Base-by-base conservation (phyloP, 2,888 invertebrate species). In the Therioaphis trifolii region DNA sequence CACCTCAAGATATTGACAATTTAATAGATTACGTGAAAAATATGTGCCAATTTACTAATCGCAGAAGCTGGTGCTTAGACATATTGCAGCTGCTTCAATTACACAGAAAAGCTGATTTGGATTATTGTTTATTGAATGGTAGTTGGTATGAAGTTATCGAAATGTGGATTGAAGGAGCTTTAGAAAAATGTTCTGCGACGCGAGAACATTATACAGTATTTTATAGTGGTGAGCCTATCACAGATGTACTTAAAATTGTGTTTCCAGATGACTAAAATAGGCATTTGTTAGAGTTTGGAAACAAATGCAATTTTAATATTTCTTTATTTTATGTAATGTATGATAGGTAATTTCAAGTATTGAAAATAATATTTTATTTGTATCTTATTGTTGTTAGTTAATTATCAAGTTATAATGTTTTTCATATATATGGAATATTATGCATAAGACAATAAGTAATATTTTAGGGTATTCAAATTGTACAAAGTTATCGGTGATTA, bases 111-210 rank as follows among this genome's bases (percentile, higher is more conserved):
- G 46, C 29, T 1, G 46, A 80, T 29, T 49, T 61, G 4, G 21
- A 71, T 4, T 0, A 46, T 4, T 82, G 71, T 29, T 63, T 82
- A 24, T 72, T 61, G 15, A 35, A 74, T 24, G 72, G 49, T 9
- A 71, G 24, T 61, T 82, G 82, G 82, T 74, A 49, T n/a, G 55
- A 61, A 18, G 35, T 29, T 24, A 63, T 82, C 1, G 72, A 82
- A 74, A 72, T 63, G 63, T 82, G 82, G 82, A 74, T 82, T n/a
- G 43, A 82, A 74, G 82, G 82, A 40, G 40, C 40, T 24, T 24
- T 82, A 24, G 49, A 74, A 35, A 72, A 74, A 24, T 74, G 72
- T 52, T 63, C 72, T 12, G 18, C 12, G 27, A n/a, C 35, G 24
- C 49, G 29, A 29, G 14, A 80, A 35, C 3, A 43, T 29, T 82